These are phyloP conservation scores for Periophthalmus modestus DNA, from an alignment of 2,113 vertebrate species.

Conservation along the genomic window DNA sequence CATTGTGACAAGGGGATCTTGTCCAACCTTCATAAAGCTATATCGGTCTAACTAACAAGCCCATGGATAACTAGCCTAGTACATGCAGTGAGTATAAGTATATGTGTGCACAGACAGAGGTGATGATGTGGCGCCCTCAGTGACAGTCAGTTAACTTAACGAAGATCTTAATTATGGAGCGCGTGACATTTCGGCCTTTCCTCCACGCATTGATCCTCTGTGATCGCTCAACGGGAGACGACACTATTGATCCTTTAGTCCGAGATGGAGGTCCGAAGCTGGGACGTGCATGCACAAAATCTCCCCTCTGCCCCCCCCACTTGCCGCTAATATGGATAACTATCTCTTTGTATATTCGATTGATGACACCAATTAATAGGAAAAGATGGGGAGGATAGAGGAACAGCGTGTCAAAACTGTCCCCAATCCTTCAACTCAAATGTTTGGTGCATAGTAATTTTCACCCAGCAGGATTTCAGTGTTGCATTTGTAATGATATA, in stretches of 20 bases:
- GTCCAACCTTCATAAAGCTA: no score
- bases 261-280: slow-evolving; percentile 1
- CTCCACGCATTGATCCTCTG: slow-evolving; percentile 69
- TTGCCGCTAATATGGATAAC: slow-evolving; percentile 39
- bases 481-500: slow-evolving; percentile 12
- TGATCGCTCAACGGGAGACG: slow-evolving; percentile 70
- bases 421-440: slow-evolving; percentile 46
- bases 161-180: slow-evolving; percentile 81
- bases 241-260: slow-evolving; percentile 53
- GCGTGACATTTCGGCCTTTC: slow-evolving; percentile 73
- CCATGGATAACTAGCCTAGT: slow-evolving; percentile 7
- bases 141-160: slow-evolving; percentile 75
- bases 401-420: slow-evolving; percentile 33
- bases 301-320: slow-evolving; percentile 11
- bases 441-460: slow-evolving; percentile 42
- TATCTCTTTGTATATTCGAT: slow-evolving; percentile 38
- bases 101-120: slow-evolving; percentile 8
- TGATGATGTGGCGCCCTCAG: slow-evolving; percentile 42
- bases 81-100: neutral
- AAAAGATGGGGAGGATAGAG: slow-evolving; percentile 35
- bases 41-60: slow-evolving; percentile 24
- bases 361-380: slow-evolving; percentile 66
- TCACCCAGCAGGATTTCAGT: neutral
- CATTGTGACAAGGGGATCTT: no score
- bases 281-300: slow-evolving; percentile 56